Base-by-base conservation (phyloP, 2,888 invertebrate genomes). In the Andrena trimmerana region DNA sequence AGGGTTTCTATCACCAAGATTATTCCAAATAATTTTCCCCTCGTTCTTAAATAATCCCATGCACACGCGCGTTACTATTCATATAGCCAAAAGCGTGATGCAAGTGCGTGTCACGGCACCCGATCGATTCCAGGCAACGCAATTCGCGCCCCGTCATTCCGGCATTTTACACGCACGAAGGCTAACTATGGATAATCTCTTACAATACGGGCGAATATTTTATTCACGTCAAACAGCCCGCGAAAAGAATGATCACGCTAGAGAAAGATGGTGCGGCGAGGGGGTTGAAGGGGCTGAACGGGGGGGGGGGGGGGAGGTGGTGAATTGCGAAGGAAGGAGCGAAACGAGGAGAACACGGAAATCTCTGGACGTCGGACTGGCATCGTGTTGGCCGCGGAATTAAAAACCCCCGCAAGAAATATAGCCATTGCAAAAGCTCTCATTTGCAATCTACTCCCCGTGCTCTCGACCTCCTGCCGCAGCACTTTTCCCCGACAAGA, bases 401-500 rank as follows among this genome's bases (percentile, higher is more conserved):
- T 92, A 91, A 92, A 92, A 92, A 90, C 89, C 91, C 89, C 89
- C 80, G 89, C 88, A 91, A 92, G 92, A 92, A 92, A 92, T 92
- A 91, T 88, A 90, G 90, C 88, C 83, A 86, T 87, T 88, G 90
- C 86, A 86, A 89, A 91, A 90, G 90, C 90, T 90, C 92, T 92
- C 92, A 92, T 92, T 92, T 92, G 90, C 90, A 91, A 92, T 88
- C 91, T 88, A 77, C 85, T 78, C 70, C 77, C 76, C 76, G 77
- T 81, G 75, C 73, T 69, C 76, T 87, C 77, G 13, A 59, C 65
- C 71, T 67, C 81, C 63, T 63, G 50, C 68, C 77, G 70, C 52
- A 66, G 29, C 71, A 31, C 71, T 78, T 83, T 83, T 70, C 60
- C 78, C 63, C 59, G 59, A 74, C 69, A 65, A 62, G 57, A 36